phyloP scores from a whole-genome alignment of 2,113 vertebrate species.

The Tenrec ecaudatus region DNA sequence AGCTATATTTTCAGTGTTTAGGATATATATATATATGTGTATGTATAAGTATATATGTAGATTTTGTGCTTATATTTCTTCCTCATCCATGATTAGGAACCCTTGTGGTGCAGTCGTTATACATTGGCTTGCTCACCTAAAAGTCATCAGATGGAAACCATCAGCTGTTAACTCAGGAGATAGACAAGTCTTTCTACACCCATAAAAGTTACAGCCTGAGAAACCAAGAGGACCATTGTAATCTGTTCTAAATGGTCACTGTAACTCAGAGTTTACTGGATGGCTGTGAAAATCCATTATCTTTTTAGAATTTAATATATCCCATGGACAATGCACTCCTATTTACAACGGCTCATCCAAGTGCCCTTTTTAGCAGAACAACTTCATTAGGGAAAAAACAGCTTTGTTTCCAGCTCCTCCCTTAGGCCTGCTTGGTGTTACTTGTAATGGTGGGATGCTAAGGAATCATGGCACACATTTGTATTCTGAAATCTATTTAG shows the following conservation, averaged over 20 bases:
- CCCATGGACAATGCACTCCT: background rate
- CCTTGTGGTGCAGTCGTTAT: no score
- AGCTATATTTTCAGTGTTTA: background rate
- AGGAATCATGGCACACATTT: background rate
- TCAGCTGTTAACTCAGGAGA: no score
- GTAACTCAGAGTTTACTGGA: no score
- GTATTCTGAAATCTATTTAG: background rate
- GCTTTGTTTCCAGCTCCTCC: background rate
- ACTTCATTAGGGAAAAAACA: background rate
- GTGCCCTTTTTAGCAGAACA: background rate
- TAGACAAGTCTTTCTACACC: no score
- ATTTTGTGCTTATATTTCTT: background rate
- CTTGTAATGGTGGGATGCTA: background rate
- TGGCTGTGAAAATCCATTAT: background rate
- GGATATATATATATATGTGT: background rate
- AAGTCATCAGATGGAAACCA: no score
- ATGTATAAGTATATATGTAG: background rate
- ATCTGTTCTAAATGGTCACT: no score
- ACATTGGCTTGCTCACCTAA: no score
- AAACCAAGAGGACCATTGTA: no score
- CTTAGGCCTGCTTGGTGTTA: background rate
- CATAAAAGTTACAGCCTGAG: no score
- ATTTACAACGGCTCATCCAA: background rate
- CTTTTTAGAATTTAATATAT: background rate
- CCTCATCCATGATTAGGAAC: background rate